Conservation (phyloP, 2,797 vertebrate species). For the Lates japonicus region DNA sequence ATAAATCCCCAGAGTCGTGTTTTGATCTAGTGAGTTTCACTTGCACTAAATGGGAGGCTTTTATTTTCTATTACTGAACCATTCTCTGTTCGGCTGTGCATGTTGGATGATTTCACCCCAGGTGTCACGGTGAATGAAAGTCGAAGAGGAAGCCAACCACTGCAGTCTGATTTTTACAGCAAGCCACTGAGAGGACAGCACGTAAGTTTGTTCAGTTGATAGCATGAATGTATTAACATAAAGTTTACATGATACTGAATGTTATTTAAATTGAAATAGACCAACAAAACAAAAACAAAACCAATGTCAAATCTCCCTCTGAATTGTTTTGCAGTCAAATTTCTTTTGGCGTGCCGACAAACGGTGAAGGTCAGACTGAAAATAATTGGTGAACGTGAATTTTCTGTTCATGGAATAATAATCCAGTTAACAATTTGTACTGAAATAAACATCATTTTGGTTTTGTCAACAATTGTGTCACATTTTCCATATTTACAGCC, state of each 20-base stretch:
- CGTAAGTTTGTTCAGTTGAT: conserved; percentile 65
- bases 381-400: not conserved
- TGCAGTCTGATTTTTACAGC: conserved; percentile 79
- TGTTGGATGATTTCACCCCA: conserved; percentile 61
- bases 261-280: not conserved
- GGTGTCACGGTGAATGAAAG: conserved; percentile 66
- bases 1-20: conserved; percentile 56
- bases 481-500: conserved; percentile 35
- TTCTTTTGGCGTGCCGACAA: conserved; percentile 77
- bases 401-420: not conserved
- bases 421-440: not conserved
- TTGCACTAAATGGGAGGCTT: conserved; percentile 57
- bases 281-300: not conserved
- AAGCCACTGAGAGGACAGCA: conserved; percentile 81
- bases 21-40: conserved; percentile 62
- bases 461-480: not conserved
- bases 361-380: conserved; percentile 59
- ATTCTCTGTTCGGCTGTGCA: conserved; percentile 32
- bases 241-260: not conserved
- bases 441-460: not conserved
- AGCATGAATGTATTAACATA: not conserved
- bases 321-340: conserved; percentile 67
- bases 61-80: conserved; percentile 49
- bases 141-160: conserved; percentile 55
- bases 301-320: not conserved